phyloP scores from a whole-genome alignment of 2,113 vertebrate genomes.

The Amphilophus citrinellus region DNA sequence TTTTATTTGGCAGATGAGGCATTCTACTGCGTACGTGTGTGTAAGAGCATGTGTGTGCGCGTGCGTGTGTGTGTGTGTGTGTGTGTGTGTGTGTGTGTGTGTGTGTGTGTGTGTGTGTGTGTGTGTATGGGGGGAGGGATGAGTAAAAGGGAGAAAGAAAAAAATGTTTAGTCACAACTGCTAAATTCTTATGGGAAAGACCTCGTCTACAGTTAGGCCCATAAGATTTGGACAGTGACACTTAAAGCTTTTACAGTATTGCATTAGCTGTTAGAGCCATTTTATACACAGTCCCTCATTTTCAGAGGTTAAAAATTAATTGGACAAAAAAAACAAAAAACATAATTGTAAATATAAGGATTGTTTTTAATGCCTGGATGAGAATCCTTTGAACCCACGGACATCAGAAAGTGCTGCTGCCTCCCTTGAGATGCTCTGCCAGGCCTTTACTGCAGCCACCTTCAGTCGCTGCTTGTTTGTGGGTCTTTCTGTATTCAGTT shows the following conservation, averaged over 20 bases:
- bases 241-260: not conserved
- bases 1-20: conserved; percentile 34
- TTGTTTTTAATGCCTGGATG: not conserved
- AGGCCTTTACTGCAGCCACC: not conserved
- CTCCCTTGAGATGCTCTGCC: not conserved
- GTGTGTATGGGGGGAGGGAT: not conserved
- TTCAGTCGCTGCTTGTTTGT: not conserved
- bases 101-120: not conserved
- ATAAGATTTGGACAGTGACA: not conserved
- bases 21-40: not conserved
- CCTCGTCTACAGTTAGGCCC: not conserved
- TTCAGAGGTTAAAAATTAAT: not conserved
- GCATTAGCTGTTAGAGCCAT: not conserved
- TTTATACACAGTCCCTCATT: not conserved
- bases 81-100: not conserved
- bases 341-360: not conserved
- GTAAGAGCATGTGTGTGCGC: not conserved
- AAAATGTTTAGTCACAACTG: not conserved
- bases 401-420: not conserved
- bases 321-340: too few relatives aligned
- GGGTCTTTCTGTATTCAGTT: too few relatives aligned
- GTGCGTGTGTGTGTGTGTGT: not conserved
- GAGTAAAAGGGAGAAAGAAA: not conserved
- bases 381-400: not conserved
- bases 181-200: not conserved